Conservation (phyloP, 2,113 vertebrate species). For the Rallus limicola region DNA sequence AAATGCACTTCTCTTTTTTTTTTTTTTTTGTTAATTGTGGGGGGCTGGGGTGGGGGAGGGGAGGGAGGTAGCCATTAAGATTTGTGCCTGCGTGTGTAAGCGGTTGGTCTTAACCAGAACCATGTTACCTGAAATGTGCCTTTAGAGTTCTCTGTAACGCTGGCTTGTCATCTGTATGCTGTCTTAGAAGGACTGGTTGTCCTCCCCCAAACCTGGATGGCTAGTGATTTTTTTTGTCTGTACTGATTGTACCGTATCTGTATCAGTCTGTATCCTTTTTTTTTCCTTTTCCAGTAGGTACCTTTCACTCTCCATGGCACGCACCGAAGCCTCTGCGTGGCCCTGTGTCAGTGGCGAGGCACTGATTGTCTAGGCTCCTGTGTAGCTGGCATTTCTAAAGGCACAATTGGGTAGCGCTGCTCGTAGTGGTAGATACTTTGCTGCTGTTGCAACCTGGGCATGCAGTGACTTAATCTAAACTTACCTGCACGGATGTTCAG, state of each 20-base stretch:
- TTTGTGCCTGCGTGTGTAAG: constrained; percentile 68
- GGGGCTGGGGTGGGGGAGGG: not conserved
- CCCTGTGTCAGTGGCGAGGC: not conserved
- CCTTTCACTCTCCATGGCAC: not conserved
- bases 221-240: not conserved
- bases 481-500: constrained; percentile 26
- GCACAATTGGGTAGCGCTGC: constrained; percentile 67
- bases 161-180: not conserved
- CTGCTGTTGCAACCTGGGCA: constrained; percentile 65
- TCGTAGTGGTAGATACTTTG: constrained; percentile 59
- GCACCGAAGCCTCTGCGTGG: not conserved
- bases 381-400: constrained; percentile 72
- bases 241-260: constrained; percentile 5
- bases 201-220: constrained; percentile 2
- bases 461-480: constrained; percentile 41
- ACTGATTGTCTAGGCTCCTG: not conserved
- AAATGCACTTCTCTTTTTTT: constrained; percentile 75
- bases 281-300: not conserved
- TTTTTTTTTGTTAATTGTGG: constrained; percentile 67
- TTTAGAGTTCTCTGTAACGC: constrained; percentile 70
- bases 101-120: constrained; percentile 71
- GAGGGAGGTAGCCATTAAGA: constrained; percentile 61
- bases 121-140: constrained; percentile 70
- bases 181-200: not conserved
- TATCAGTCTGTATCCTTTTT: not conserved